A percentile compares a stretch with the other conserved stretches of the same genome.
Evolutionary conservation across 2,888 invertebrate species (phyloP).

Genomic region (Smittia sp.): DNA sequence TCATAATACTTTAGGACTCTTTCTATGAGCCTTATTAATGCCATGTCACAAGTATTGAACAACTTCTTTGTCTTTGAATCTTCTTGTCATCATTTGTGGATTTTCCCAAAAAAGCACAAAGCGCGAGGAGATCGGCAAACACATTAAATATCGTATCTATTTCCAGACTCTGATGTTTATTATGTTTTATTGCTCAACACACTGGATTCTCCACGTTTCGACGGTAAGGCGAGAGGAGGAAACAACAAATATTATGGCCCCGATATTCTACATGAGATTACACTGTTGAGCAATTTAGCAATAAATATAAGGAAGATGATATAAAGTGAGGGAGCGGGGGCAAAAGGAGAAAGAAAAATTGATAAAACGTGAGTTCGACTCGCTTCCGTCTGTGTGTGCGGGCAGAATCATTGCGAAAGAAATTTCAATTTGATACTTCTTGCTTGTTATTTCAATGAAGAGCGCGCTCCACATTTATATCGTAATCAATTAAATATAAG

Average conservation of each 20-base stretch:
- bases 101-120: not conserved
- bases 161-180: conserved; percentile 41
- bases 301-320: conserved; percentile 40
- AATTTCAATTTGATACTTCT: conserved; percentile 10
- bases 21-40: too few relatives aligned
- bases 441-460: not conserved
- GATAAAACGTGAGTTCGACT: conserved; percentile 39
- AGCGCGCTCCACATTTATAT: conserved; percentile 20
- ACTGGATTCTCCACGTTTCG: not conserved
- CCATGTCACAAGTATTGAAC: too few relatives aligned
- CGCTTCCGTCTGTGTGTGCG: not conserved
- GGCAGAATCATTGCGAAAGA: not conserved
- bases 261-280: conserved; percentile 38
- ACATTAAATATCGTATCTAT: conserved; percentile 37
- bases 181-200: conserved; percentile 39
- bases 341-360: conserved; percentile 35
- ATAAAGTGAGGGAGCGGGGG: not conserved
- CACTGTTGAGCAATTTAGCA: conserved; percentile 40
- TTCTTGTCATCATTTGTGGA: not conserved
- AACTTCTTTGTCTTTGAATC: too few relatives aligned
- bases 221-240: not conserved
- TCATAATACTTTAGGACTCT: too few relatives aligned
- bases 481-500: conserved; percentile 41
- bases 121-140: conserved; percentile 24
- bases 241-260: conserved; percentile 27